These are phyloP conservation scores for Lampris megalopsis DNA, from an alignment of 2,113 vertebrate species.

Conservation along the genomic window DNA sequence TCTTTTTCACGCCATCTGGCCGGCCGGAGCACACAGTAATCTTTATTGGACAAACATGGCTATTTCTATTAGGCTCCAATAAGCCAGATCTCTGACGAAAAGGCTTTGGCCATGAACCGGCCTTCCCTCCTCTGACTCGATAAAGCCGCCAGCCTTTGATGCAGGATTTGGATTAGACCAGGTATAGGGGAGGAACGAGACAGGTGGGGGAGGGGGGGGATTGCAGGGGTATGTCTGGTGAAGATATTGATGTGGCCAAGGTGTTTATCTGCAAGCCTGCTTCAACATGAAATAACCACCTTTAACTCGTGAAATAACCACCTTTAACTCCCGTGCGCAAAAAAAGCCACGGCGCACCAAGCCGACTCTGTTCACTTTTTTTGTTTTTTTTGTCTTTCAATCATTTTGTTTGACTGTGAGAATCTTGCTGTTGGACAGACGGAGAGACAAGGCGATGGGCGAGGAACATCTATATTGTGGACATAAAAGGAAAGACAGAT, in stretches of 20 bases:
- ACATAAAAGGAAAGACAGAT: neutral
- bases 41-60: too few relatives aligned
- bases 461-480: neutral
- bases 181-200: neutral
- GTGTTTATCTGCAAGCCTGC: neutral
- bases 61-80: neutral
- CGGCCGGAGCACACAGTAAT: too few relatives aligned
- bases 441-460: neutral
- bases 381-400: neutral
- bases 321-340: neutral
- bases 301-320: neutral
- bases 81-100: neutral
- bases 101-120: neutral
- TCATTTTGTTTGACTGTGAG: neutral
- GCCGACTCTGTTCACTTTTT: neutral
- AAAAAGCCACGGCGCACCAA: neutral
- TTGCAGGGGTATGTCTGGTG: neutral
- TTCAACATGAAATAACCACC: neutral
- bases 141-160: constrained; percentile 26
- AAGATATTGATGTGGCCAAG: constrained; percentile 8
- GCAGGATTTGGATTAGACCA: constrained; percentile 36
- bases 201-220: neutral
- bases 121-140: neutral
- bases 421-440: neutral
- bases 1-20: neutral